Evolutionary conservation across 2,797 vertebrate genomes (phyloP), one percentile per base, ranked within the genome.

Genomic region (Centroberyx gerrardi): DNA sequence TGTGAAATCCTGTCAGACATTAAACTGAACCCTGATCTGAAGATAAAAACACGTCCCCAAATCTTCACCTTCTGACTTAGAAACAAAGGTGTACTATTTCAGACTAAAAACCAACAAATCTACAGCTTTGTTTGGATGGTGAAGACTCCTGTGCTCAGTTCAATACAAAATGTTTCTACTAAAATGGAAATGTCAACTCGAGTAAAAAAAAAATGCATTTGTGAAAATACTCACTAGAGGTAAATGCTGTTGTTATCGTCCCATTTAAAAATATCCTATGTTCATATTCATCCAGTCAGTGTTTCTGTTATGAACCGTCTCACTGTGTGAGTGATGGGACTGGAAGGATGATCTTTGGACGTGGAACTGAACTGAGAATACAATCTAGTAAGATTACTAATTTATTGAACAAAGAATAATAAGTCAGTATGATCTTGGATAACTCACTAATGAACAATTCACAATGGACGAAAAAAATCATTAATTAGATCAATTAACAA

Each of bases 281-380:
- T 42, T 42, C 9, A 42, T 2, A 42, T 12, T 42, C 40, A 42
- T 3, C 40, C 40, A 42, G 40, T 42, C 9, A 42, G 33, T 33
- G 44, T 80, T 78, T 8, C 54, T 55, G 83, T 52, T 63, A 18
- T 44, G 61, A 48, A 52, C 5, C 27, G 1, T 48, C 40, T 1
- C 4, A 66, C 56, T 60, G 83, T 85, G 70, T 79, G 70, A 77
- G 36, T 55, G 0, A 3, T 1, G 22, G 28, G 17, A 42, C 40
- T 10, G 58, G 42, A 12, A 73, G 1, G 18, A 3, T 68, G 4
- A 0, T 40, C 3, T 86, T 83, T 78, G 80, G 77, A n/a, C 6
- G 36, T 22, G 84, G 78, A 5, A 68, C 44, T 14, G 62, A 60
- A 58, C 10, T 84, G n/a, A 29, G 1, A 3, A 46, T 81, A 18